Conservation (phyloP, 1,140 invertebrate species). For the Holotrichia oblita region DNA sequence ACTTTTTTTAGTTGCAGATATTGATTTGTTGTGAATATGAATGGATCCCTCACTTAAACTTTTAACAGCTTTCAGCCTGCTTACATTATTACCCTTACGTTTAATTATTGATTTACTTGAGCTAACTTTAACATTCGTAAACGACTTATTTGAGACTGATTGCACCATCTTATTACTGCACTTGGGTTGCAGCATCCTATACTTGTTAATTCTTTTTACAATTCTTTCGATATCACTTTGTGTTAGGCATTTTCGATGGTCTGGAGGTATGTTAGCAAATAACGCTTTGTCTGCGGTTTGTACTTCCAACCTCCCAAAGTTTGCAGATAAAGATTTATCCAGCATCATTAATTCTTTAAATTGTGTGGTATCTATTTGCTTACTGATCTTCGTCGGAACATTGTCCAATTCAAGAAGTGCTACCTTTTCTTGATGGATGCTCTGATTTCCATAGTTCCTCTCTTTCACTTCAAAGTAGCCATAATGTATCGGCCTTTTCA, state of each 20-base stretch:
- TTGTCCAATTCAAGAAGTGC: conserved; percentile 24
- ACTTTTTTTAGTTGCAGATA: not conserved
- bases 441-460: not conserved
- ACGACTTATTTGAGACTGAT: not conserved
- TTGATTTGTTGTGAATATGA: not conserved
- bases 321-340: conserved; percentile 13
- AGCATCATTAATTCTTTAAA: conserved; percentile 15
- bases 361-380: conserved; percentile 8
- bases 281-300: not conserved
- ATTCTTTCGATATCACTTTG: not conserved
- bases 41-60: conserved; percentile 3
- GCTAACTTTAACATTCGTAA: not conserved
- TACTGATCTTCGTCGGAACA: conserved; percentile 24
- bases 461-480: conserved; percentile 27
- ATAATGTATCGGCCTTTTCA: not conserved
- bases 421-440: not conserved
- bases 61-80: not conserved
- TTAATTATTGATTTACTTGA: not conserved
- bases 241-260: not conserved
- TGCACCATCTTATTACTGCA: not conserved
- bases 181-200: not conserved
- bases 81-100: not conserved
- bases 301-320: not conserved
- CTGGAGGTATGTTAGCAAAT: not conserved
- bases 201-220: not conserved